A percentile compares a stretch with the other conserved stretches of the same genome.
These are phyloP conservation scores for Percina caprodes DNA, from an alignment of 2,113 vertebrate genomes.

Conservation along the genomic window DNA sequence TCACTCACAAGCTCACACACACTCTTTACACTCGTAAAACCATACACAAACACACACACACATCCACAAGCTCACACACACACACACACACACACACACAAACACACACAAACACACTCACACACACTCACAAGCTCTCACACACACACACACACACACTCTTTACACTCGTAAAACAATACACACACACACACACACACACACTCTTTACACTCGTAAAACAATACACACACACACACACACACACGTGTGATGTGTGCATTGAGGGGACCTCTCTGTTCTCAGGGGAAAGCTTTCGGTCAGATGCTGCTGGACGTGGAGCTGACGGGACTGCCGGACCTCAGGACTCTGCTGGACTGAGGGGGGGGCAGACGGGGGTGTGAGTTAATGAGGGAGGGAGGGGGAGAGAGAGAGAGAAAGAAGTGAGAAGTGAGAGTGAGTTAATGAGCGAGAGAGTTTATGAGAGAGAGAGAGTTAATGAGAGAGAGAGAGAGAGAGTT, in stretches of 20 bases:
- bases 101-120: neutral
- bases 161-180: no score
- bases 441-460: no score
- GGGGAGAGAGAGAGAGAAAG: neutral
- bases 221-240: conserved; percentile 3
- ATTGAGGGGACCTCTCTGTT: neutral
- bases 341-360: conserved; percentile 88
- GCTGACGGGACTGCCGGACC: conserved; percentile 88
- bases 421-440: neutral
- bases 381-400: neutral
- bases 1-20: no score
- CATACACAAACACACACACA: no score
- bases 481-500: no score
- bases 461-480: no score
- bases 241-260: conserved; percentile 12
- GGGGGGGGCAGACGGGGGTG: no score
- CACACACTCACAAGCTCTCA: conserved; percentile 13
- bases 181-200: conserved; percentile 12
- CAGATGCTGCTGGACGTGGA: conserved; percentile 92
- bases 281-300: conserved; percentile 89
- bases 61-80: no score
- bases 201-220: no score
- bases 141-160: neutral
- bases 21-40: no score
- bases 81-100: no score